Conservation (phyloP, 2,797 vertebrate genomes). For the Phalloptychus januarius region DNA sequence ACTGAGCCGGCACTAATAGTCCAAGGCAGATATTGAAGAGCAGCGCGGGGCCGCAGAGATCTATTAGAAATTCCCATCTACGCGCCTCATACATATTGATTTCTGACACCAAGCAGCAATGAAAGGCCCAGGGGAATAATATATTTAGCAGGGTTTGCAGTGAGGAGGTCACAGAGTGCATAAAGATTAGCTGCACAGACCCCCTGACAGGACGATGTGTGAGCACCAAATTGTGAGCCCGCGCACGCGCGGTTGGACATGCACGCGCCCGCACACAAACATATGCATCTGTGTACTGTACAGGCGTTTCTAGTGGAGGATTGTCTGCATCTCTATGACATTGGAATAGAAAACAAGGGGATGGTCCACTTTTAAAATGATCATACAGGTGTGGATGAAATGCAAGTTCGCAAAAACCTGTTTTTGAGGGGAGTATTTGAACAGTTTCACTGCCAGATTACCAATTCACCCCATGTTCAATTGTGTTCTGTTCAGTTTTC, state of each 20-base stretch:
- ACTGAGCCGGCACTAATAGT: slow-evolving; percentile 99
- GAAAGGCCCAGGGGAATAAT: slow-evolving; percentile 99
- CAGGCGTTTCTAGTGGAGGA: slow-evolving; percentile 22
- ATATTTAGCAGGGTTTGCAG: slow-evolving; percentile 99
- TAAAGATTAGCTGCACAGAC: slow-evolving; percentile 98
- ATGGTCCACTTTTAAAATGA: slow-evolving; percentile 24
- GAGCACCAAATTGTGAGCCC: slow-evolving; percentile 67
- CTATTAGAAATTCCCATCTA: slow-evolving; percentile 99
- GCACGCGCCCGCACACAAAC: slow-evolving; percentile 5
- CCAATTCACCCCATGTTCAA: slow-evolving; percentile 37
- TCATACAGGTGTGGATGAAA: no score
- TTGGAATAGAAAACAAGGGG: slow-evolving; percentile 22
- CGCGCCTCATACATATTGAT: slow-evolving; percentile 99
- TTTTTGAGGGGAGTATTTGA: no score
- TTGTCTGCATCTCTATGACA: slow-evolving; percentile 18
- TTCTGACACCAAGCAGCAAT: slow-evolving; percentile 99
- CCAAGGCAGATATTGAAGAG: slow-evolving; percentile 99
- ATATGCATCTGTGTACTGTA: slow-evolving; percentile 8
- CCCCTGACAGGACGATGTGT: slow-evolving; percentile 83
- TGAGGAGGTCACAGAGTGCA: slow-evolving; percentile 98
- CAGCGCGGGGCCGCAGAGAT: slow-evolving; percentile 98
- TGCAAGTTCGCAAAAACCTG: no score
- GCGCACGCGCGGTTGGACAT: background rate
- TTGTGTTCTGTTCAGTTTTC: slow-evolving; percentile 1
- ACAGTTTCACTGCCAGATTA: slow-evolving; percentile 22